Conservation (phyloP, 2,113 vertebrate species). For the Prionailurus bengalensis region DNA sequence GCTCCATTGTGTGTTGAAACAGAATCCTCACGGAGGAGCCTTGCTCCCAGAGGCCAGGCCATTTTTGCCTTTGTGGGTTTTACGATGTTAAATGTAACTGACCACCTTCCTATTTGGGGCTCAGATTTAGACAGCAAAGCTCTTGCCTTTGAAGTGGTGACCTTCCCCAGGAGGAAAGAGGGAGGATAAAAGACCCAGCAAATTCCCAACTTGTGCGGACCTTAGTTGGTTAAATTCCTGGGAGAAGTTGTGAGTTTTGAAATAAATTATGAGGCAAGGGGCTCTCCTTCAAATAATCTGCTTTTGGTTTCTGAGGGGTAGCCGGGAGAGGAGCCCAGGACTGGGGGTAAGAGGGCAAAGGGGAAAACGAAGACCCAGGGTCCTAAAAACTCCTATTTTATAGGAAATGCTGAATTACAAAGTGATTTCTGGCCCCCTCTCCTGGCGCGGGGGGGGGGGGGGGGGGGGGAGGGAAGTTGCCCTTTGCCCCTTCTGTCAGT, state of each 20-base stretch:
- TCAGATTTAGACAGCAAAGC: conserved; percentile 21
- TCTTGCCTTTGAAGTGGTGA: conserved; percentile 12
- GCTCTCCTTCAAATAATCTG: background rate
- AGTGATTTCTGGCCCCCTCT: background rate
- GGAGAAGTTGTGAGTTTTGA: conserved; percentile 43
- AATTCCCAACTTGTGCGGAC: background rate
- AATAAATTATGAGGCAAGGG: conserved; percentile 42
- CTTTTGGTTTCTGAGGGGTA: background rate
- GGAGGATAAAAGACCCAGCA: background rate
- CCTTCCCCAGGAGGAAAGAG: background rate
- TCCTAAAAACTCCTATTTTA: background rate
- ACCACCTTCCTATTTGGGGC: conserved; percentile 63
- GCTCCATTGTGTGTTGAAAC: background rate
- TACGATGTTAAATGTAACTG: background rate
- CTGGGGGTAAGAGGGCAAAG: background rate
- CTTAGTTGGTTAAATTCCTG: conserved; percentile 26
- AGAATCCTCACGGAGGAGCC: background rate
- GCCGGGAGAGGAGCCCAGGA: no score
- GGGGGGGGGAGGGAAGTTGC: no score
- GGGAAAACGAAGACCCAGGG: background rate
- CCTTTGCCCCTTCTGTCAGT: background rate
- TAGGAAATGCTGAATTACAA: background rate
- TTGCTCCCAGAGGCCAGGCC: background rate
- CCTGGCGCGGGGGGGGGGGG: background rate
- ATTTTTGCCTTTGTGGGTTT: conserved; percentile 50